Conservation (phyloP, 1,140 invertebrate genomes). For the Drosophila nebulosa region DNA sequence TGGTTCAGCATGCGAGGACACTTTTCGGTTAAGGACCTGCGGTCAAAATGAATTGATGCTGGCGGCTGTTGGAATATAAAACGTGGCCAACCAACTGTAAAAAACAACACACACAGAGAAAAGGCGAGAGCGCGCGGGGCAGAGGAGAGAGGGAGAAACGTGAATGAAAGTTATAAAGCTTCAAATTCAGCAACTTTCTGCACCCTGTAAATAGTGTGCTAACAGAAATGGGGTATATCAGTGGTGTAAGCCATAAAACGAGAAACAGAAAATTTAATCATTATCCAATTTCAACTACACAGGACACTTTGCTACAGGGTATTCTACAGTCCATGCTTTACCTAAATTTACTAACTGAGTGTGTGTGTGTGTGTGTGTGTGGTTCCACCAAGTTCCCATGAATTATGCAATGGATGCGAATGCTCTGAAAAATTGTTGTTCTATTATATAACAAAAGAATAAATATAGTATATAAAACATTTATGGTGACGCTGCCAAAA, state of each 20-base stretch:
- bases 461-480: constrained; percentile 43
- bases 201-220: background rate
- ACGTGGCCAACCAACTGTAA: constrained; percentile 56
- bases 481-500: constrained; percentile 26
- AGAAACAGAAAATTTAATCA: too few species aligned
- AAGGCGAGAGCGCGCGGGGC: background rate
- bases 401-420: constrained; percentile 1
- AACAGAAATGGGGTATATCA: background rate
- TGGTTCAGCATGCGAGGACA: constrained; percentile 10
- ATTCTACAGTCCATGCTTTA: background rate
- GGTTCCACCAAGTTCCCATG: background rate
- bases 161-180: constrained; percentile 2
- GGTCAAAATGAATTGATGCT: constrained; percentile 56
- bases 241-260: background rate
- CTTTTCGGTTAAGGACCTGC: constrained; percentile 52
- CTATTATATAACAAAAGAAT: constrained; percentile 15
- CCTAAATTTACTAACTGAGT: too few species aligned
- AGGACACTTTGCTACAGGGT: too few species aligned
- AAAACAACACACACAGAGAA: constrained; percentile 31
- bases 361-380: background rate
- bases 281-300: too few species aligned
- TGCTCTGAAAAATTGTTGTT: background rate
- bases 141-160: background rate
- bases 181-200: background rate
- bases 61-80: constrained; percentile 48